A percentile compares a stretch with the other conserved stretches of the same genome.
Conservation (phyloP, 2,888 invertebrate genomes). For the Beris chalybata region DNA sequence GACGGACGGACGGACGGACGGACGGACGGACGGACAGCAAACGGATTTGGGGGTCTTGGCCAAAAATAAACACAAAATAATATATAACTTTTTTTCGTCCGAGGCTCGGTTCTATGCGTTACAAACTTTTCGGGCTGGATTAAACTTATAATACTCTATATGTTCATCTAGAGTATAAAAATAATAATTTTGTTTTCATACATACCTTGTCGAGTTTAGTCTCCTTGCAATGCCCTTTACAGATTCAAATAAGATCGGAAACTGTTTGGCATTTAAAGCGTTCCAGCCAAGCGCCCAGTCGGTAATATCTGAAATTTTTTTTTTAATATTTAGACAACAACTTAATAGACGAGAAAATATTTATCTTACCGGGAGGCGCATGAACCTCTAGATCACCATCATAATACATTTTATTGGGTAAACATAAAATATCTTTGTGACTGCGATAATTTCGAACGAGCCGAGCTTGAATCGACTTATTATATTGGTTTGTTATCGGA, state of each 20-base stretch:
- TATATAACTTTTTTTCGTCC: too few species aligned
- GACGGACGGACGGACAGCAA: too few species aligned
- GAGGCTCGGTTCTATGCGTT: too few species aligned
- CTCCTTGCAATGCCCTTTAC: constrained; percentile 59
- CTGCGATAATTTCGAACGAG: constrained; percentile 75
- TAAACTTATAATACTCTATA: too few species aligned
- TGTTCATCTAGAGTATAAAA: too few species aligned
- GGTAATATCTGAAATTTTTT: constrained; percentile 14
- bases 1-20: too few species aligned
- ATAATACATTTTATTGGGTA: constrained; percentile 76
- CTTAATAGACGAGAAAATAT: too few species aligned
- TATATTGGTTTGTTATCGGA: constrained; percentile 46
- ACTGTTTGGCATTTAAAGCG: constrained; percentile 53
- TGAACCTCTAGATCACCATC: constrained; percentile 61
- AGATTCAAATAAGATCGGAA: constrained; percentile 64
- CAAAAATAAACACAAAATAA: too few species aligned
- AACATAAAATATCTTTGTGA: constrained; percentile 64
- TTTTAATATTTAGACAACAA: too few species aligned
- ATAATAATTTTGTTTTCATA: not conserved
- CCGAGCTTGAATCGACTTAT: constrained; percentile 71
- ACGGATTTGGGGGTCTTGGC: too few species aligned
- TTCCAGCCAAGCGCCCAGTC: constrained; percentile 52
- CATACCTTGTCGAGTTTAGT: constrained; percentile 48
- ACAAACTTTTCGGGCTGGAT: too few species aligned
- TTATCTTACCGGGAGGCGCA: constrained; percentile 43